Conservation (phyloP, 2,797 vertebrate genomes). For the Mus caroli region DNA sequence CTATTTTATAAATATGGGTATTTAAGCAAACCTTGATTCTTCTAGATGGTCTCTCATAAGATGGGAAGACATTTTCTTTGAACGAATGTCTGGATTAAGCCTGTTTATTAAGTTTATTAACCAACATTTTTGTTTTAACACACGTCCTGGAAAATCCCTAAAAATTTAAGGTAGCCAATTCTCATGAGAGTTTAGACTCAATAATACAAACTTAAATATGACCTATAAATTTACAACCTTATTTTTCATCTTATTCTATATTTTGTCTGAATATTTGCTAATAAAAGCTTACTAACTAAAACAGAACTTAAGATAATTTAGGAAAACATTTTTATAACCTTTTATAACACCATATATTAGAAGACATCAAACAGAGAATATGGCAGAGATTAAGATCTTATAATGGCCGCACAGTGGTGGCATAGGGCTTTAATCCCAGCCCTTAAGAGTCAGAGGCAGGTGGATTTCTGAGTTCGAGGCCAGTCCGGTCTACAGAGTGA, state of each 20-base stretch:
- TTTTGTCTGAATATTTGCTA: slow-evolving; percentile 33
- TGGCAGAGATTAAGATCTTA: not conserved
- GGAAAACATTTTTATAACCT: not conserved
- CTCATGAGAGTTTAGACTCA: not conserved
- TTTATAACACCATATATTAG: not conserved
- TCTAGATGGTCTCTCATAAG: not conserved
- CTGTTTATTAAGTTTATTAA: slow-evolving; percentile 50
- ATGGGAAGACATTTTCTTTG: slow-evolving; percentile 38
- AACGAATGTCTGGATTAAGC: slow-evolving; percentile 11
- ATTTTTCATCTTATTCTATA: not conserved
- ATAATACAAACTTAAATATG: slow-evolving; percentile 17
- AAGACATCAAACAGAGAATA: slow-evolving; percentile 19
- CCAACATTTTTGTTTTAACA: not conserved
- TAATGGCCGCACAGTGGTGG: too few species aligned
- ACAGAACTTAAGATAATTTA: not conserved
- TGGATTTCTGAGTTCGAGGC: too few species aligned
- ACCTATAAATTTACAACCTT: not conserved
- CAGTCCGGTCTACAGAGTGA: too few species aligned
- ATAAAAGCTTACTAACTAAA: slow-evolving; percentile 3
- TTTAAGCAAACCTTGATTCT: not conserved
- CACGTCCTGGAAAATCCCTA: not conserved
- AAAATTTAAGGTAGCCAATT: slow-evolving; percentile 31
- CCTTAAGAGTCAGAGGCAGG: too few species aligned
- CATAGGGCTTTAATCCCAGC: too few species aligned
- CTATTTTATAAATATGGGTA: not conserved